Conservation (phyloP, 2,113 vertebrate genomes). For the Oncorhynchus clarkii region DNA sequence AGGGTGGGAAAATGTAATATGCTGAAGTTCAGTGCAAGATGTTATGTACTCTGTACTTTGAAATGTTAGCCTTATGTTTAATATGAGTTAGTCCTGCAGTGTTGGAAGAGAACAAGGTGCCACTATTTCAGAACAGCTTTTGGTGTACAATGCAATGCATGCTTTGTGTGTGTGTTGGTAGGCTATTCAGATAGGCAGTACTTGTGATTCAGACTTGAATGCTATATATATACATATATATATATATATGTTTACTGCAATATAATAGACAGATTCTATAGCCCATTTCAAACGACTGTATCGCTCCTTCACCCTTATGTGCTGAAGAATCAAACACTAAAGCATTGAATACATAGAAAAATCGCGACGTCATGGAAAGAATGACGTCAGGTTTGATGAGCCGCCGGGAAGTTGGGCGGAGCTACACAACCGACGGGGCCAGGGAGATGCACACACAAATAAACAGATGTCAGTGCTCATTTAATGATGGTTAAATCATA, state of each 20-base stretch:
- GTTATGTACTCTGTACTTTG: neutral
- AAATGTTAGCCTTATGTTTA: neutral
- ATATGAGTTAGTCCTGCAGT: neutral
- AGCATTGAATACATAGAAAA: slow-evolving; percentile 32
- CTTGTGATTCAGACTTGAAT: no score
- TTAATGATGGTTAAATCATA: slow-evolving; percentile 33
- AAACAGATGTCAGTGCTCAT: slow-evolving; percentile 16
- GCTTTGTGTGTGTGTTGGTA: neutral
- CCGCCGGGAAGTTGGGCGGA: slow-evolving; percentile 67
- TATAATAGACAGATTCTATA: neutral
- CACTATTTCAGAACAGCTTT: no score
- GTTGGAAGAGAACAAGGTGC: no score
- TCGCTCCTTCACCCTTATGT: neutral
- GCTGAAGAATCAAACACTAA: neutral
- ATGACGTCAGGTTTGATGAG: slow-evolving; percentile 81
- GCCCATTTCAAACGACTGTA: neutral
- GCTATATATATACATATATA: no score
- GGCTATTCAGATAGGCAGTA: no score
- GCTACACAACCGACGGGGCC: slow-evolving; percentile 40
- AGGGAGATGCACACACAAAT: slow-evolving; percentile 27
- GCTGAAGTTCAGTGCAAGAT: neutral
- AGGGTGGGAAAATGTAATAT: neutral
- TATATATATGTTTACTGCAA: neutral
- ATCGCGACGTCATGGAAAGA: slow-evolving; percentile 80
- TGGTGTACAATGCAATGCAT: no score